Evolutionary conservation across 2,888 invertebrate genomes (phyloP).

Genomic region (Melieria picta): DNA sequence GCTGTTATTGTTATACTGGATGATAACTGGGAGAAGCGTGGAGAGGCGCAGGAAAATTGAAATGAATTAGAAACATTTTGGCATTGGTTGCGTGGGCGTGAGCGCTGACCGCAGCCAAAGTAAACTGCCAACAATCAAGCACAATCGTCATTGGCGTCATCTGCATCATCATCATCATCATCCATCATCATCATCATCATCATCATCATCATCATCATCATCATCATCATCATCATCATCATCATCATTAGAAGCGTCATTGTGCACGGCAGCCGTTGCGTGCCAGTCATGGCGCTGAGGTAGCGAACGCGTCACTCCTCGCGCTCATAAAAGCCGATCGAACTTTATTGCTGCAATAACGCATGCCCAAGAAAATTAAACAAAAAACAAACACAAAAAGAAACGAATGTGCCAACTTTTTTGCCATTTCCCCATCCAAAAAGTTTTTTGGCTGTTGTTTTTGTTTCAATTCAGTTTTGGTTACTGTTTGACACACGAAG

Average conservation of each 20-base stretch:
- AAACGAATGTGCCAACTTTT: no score
- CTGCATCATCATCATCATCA: slow-evolving; percentile 43
- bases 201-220: neutral
- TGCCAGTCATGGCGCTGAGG: no score
- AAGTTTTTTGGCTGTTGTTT: no score
- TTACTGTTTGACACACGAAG: no score
- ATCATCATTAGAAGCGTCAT: slow-evolving; percentile 24
- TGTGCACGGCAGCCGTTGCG: no score
- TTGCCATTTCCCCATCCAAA: no score
- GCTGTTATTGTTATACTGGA: neutral
- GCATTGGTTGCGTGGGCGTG: slow-evolving; percentile 12
- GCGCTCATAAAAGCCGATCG: no score
- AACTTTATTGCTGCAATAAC: no score
- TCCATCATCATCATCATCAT: neutral
- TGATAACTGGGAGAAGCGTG: neutral
- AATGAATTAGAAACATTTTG: slow-evolving; percentile 38
- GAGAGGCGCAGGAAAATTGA: slow-evolving; percentile 27
- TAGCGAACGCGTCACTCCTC: no score
- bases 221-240: slow-evolving; percentile 20
- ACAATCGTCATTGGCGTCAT: slow-evolving; percentile 29
- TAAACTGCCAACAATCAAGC: slow-evolving; percentile 40
- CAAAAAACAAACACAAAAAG: no score
- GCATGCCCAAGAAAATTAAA: no score
- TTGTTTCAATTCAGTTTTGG: no score
- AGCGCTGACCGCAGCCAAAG: slow-evolving; percentile 42